Conservation (phyloP, 2,113 vertebrate genomes). For the Pelecanus crispus region DNA sequence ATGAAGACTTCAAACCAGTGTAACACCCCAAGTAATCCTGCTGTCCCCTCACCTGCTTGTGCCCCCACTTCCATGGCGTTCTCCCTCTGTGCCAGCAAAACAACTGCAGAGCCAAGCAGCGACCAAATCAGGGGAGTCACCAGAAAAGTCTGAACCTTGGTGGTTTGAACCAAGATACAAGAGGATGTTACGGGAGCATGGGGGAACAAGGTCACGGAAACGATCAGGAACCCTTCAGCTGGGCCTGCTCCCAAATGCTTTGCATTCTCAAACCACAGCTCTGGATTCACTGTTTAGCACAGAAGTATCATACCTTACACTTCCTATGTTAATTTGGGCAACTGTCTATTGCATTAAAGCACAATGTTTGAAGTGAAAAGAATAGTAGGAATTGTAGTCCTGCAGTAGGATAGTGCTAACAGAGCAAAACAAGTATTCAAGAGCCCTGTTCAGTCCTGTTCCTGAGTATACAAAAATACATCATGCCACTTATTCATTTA, state of each 20-base stretch:
- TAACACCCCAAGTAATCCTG: neutral
- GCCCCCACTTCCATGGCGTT: neutral
- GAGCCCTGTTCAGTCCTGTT: neutral
- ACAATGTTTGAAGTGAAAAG: neutral
- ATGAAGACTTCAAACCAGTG: neutral
- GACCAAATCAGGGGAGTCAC: accelerated
- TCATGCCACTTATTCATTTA: neutral
- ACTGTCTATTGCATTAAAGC: neutral
- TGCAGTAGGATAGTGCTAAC: accelerated
- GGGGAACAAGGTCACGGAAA: neutral
- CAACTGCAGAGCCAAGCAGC: neutral
- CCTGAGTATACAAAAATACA: neutral
- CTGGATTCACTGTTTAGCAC: neutral
- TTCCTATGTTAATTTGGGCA: accelerated
- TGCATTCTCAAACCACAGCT: neutral
- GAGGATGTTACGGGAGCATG: accelerated
- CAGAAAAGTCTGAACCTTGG: neutral
- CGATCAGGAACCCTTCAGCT: neutral
- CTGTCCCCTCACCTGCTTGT: neutral
- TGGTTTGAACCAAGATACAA: accelerated
- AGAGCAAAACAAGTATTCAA: neutral
- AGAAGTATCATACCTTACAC: neutral
- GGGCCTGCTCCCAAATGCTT: neutral
- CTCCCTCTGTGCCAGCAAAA: neutral
- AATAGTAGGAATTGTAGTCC: neutral